Evolutionary conservation across 2,888 invertebrate genomes (phyloP), one percentile per base, ranked within the genome.

Genomic region (Habroteleia sp.): DNA sequence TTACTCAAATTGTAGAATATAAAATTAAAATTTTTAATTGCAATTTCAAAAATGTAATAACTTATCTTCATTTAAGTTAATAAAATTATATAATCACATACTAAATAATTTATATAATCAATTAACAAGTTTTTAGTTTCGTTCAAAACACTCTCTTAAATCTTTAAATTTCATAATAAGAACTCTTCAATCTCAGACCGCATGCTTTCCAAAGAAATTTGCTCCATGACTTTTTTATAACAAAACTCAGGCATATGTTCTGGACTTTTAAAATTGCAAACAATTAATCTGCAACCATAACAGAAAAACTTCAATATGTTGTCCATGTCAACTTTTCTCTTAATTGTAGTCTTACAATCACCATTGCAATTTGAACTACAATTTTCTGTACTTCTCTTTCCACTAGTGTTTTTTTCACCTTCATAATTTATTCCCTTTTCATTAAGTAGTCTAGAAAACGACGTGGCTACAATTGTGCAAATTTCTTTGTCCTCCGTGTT

Each of bases 381-480:
- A 33, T 25, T 42, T 69, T 50, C 44, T 0, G 7, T 35, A 13
- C 11, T 23, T 17, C 48, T 52, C 17, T 48, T 33, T 6, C 7
- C 31, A 17, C 3, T 16, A 4, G 44, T 27, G 6, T 27, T 35
- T 23, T n/a, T 13, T 2, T 8, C 8, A 0, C n/a, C n/a, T n/a
- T 56, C 76, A 31, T 74, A 79, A 29, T 74, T 54, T 0, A 80
- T 80, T 35, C 84, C 83, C 23, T 77, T 71, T 2, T 80, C 79
- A 0, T 89, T 89, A 7, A 89, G 72, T 5, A 84, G 29, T 63
- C 79, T 87, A 8, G 93, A 94, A 84, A 93, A 92, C 52, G 89
- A 89, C 2, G 92, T 93, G 4, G 91, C 93, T 89, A 90, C 92
- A 79, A 90, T 90, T 78, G 91, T 93, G 78, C 90, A 91, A 20